A percentile compares a stretch with the other conserved stretches of the same genome.
Conservation (phyloP, 1,140 invertebrate species). For the Drosophila punjabiensis region DNA sequence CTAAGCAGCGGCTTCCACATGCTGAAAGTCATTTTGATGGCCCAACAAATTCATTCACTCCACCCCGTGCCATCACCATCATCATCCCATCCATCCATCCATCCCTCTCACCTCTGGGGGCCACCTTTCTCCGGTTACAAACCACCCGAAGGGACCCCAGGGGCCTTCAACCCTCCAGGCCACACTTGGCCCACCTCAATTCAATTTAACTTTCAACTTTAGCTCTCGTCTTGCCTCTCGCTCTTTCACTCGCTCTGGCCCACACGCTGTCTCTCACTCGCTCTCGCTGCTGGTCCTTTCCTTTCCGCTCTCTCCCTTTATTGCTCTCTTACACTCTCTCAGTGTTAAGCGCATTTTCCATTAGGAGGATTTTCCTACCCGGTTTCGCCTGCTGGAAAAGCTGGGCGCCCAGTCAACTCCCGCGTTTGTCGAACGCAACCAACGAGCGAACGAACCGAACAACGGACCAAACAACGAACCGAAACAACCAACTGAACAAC, state of each 20-base stretch:
- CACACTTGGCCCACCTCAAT: slow-evolving; percentile 61
- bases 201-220: slow-evolving; percentile 82
- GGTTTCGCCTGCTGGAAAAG: slow-evolving; percentile 30
- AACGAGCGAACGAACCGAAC: slow-evolving; percentile 63
- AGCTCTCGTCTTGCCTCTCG: slow-evolving; percentile 33
- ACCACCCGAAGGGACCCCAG: slow-evolving; percentile 63
- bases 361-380: slow-evolving; percentile 32
- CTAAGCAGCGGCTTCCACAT: slow-evolving; percentile 81
- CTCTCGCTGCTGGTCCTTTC: slow-evolving; percentile 9
- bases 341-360: slow-evolving; percentile 46
- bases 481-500: slow-evolving; percentile 39
- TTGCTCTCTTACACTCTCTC: neutral
- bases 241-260: slow-evolving; percentile 5
- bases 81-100: slow-evolving; percentile 12
- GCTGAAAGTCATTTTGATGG: slow-evolving; percentile 76
- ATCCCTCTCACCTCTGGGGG: slow-evolving; percentile 12
- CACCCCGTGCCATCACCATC: slow-evolving; percentile 23
- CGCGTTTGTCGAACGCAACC: slow-evolving; percentile 78
- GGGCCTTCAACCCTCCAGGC: slow-evolving; percentile 62
- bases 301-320: neutral
- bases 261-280: slow-evolving; percentile 12
- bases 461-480: slow-evolving; percentile 53
- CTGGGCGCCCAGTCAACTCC: slow-evolving; percentile 80
- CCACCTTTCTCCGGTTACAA: slow-evolving; percentile 32
- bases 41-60: slow-evolving; percentile 58